A percentile compares a stretch with the other conserved stretches of the same genome.
phyloP scores from a whole-genome alignment of 2,797 vertebrate species.

The Jordanella pulchra region DNA sequence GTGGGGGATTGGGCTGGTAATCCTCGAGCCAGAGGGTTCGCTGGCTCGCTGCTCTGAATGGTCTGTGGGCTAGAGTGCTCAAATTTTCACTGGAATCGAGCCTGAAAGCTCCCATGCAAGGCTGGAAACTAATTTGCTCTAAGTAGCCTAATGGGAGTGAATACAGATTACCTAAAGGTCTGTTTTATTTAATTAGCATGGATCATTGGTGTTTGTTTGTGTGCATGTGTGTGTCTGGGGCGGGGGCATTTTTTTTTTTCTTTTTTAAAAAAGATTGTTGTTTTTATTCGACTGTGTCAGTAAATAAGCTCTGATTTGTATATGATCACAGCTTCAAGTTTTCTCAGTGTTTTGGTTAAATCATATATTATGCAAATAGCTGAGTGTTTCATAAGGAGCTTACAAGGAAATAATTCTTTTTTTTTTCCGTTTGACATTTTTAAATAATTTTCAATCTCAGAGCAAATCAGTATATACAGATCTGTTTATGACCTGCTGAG shows the following conservation, averaged over 20 bases:
- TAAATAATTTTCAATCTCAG: not conserved
- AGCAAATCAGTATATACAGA: not conserved
- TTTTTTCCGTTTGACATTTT: not conserved
- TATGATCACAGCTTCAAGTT: not conserved
- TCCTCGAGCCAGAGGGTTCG: conserved; percentile 54
- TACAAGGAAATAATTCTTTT: not conserved
- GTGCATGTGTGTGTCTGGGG: not conserved
- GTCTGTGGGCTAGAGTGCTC: conserved; percentile 51
- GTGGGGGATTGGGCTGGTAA: conserved; percentile 59
- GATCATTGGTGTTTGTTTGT: conserved; percentile 2
- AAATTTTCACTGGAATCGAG: conserved; percentile 52
- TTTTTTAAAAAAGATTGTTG: not conserved
- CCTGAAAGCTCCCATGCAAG: conserved; percentile 38
- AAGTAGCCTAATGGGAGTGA: conserved; percentile 50
- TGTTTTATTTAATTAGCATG: conserved; percentile 38
- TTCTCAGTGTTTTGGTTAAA: not conserved
- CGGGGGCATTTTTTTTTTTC: not conserved
- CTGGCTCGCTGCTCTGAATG: conserved; percentile 44
- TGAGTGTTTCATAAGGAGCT: not conserved
- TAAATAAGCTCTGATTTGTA: not conserved
- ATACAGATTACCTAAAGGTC: conserved; percentile 41
- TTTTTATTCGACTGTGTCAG: not conserved
- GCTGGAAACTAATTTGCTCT: conserved; percentile 41
- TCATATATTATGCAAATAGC: not conserved
- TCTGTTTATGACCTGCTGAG: not conserved